Evolutionary conservation across 1,140 invertebrate genomes (phyloP), one percentile per base, ranked within the genome.

Genomic region (Mizuhopecten yessoensis): DNA sequence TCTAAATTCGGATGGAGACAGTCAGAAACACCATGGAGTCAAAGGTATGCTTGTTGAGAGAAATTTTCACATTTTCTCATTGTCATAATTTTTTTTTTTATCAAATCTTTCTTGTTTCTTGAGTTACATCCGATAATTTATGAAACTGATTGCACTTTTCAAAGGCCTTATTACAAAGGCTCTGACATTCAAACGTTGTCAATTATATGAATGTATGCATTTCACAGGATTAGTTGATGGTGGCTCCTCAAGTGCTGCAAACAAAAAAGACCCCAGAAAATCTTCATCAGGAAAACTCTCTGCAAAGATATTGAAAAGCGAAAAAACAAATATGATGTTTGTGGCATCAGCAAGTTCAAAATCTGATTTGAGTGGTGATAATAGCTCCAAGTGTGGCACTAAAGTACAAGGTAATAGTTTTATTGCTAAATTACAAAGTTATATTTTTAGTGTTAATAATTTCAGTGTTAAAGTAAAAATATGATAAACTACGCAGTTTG

Each of bases 361-460:
- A 75, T 75, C 57, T 3, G 57, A 75, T 75, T 75, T n/a, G 23
- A 75, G 23, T 75, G 23, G 57, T 75, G 57, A n/a, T n/a, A 75
- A 29, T 75, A 75, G 57, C 57, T 75, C 23, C 57, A 75, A 29
- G 57, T 5, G 3, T 75, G 57, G 57, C 23, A 75, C 57, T 5
- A 75, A 17, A 75, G 57, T 75, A 29, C 57, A 75, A 75, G 57
- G 57, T 75, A 29, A 75, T 49, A n/a, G n/a, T n/a, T n/a, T n/a
- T n/a, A n/a, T n/a, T n/a, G n/a, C n/a, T n/a, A n/a, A n/a, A n/a
- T n/a, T n/a, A n/a, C n/a, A n/a, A n/a, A n/a, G n/a, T n/a, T n/a
- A n/a, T n/a, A n/a, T n/a, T n/a, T n/a, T n/a, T n/a, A n/a, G n/a
- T n/a, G n/a, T n/a, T n/a, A n/a, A n/a, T n/a, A n/a, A n/a, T n/a